Conservation (phyloP, 2,797 vertebrate species). For the Ptychobarbus kaznakovi region DNA sequence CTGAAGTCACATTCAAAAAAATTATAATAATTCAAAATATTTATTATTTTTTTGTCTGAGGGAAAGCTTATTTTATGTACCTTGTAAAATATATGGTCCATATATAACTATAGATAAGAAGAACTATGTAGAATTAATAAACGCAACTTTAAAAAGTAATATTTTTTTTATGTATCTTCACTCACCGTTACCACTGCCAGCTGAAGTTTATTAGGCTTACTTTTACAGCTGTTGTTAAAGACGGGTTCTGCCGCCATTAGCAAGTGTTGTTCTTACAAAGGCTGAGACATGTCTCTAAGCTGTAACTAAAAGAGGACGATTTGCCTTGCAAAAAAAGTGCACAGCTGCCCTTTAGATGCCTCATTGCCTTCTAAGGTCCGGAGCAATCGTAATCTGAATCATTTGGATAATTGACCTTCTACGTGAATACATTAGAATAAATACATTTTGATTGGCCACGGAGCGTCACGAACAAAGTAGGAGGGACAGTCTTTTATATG, state of each 20-base stretch:
- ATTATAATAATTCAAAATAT: too few species aligned
- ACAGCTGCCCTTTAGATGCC: conserved; percentile 80
- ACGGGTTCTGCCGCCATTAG: conserved; percentile 66
- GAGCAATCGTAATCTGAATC: conserved; percentile 80
- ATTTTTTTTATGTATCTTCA: not conserved
- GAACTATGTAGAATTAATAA: not conserved
- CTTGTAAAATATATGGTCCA: not conserved
- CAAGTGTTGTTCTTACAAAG: conserved; percentile 56
- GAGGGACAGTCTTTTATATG: conserved; percentile 76
- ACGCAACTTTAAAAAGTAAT: not conserved
- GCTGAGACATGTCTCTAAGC: conserved; percentile 41
- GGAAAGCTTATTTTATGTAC: not conserved
- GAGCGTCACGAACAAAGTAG: conserved; percentile 79
- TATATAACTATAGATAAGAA: not conserved
- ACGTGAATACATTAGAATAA: conserved; percentile 85
- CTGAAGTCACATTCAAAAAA: not conserved
- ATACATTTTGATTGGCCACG: conserved; percentile 83
- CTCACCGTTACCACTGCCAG: not conserved
- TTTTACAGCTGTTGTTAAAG: conserved; percentile 50
- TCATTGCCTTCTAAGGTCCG: conserved; percentile 81
- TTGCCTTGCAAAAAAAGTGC: conserved; percentile 78
- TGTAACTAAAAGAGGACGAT: conserved; percentile 62
- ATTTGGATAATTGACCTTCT: conserved; percentile 88
- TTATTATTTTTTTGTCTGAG: not conserved
- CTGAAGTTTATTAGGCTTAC: conserved; percentile 25